A percentile compares a stretch with the other conserved stretches of the same genome.
Conservation (phyloP, 2,888 invertebrate genomes). For the Acanthacorydalis orientalis region DNA sequence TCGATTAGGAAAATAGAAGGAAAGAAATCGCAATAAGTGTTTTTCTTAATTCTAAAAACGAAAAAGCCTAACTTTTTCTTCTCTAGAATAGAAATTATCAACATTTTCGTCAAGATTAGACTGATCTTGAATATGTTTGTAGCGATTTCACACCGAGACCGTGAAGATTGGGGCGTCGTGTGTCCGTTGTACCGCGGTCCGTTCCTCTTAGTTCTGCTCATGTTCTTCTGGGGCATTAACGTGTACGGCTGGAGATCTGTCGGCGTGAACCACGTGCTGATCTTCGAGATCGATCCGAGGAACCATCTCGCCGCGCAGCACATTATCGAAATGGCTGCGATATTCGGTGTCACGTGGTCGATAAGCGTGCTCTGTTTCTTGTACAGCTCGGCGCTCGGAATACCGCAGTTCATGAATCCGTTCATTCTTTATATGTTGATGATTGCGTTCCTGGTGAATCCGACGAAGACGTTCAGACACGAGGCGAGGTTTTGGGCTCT, state of each 20-base stretch:
- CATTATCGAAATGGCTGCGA: conserved; percentile 83
- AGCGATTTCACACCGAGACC: conserved; percentile 59
- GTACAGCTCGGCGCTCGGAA: conserved; percentile 61
- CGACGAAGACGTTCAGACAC: conserved; percentile 77
- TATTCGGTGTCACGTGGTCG: conserved; percentile 91
- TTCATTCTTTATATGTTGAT: conserved; percentile 68
- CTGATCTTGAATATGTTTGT: conserved; percentile 17
- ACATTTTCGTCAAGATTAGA: too few species aligned
- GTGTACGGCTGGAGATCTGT: conserved; percentile 95
- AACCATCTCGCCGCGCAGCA: conserved; percentile 90
- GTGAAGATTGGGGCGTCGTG: conserved; percentile 67
- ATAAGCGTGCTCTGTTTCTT: conserved; percentile 74
- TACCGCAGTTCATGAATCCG: conserved; percentile 88
- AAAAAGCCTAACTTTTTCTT: too few species aligned
- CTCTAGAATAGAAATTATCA: too few species aligned
- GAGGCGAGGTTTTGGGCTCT: conserved; percentile 91
- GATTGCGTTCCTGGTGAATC: conserved; percentile 77
- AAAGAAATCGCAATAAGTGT: too few species aligned
- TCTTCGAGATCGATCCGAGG: conserved; percentile 91
- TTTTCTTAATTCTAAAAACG: too few species aligned
- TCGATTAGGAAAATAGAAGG: too few species aligned
- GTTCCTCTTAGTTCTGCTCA: conserved; percentile 77
- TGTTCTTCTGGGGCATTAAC: conserved; percentile 90
- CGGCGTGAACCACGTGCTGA: conserved; percentile 94
- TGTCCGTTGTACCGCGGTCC: conserved; percentile 89